Conservation (phyloP, 2,888 invertebrate species). For the Andrena trimmerana region DNA sequence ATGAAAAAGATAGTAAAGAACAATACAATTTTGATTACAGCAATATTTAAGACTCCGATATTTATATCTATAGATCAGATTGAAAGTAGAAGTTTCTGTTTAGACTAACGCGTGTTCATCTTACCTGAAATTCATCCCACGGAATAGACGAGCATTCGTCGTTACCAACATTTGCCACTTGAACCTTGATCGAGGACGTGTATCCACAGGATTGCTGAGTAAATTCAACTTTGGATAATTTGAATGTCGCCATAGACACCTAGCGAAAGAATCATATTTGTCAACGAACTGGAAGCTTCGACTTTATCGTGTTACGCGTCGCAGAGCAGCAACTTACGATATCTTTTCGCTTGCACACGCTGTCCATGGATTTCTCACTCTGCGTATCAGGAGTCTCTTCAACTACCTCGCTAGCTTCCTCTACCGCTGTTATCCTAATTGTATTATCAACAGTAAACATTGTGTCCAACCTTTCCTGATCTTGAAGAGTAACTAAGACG, state of each 20-base stretch:
- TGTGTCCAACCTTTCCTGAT: conserved; percentile 87
- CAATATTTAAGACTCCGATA: conserved; percentile 38
- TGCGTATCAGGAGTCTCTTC: conserved; percentile 92
- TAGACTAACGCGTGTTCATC: conserved; percentile 42
- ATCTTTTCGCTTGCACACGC: conserved; percentile 92
- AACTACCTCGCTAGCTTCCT: conserved; percentile 94
- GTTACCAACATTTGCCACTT: conserved; percentile 90
- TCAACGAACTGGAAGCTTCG: neutral
- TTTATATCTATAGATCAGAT: conserved; percentile 47
- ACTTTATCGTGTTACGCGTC: neutral
- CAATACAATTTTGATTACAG: conserved; percentile 48
- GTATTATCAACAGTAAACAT: conserved; percentile 83
- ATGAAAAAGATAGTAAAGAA: conserved; percentile 48
- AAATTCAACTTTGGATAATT: conserved; percentile 91
- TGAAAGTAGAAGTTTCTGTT: conserved; percentile 50
- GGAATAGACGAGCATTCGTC: conserved; percentile 95
- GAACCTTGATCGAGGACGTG: conserved; percentile 89
- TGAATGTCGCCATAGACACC: conserved; percentile 88
- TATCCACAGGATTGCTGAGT: conserved; percentile 90
- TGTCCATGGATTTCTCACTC: conserved; percentile 93
- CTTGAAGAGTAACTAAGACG: conserved; percentile 90
- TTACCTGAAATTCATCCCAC: conserved; percentile 97
- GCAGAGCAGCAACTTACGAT: conserved; percentile 86
- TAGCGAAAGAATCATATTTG: conserved; percentile 57
- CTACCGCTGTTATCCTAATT: conserved; percentile 86